Evolutionary conservation across 92 coral and sea anemone species (phyloP).

Genomic region (Porites evermanni): DNA sequence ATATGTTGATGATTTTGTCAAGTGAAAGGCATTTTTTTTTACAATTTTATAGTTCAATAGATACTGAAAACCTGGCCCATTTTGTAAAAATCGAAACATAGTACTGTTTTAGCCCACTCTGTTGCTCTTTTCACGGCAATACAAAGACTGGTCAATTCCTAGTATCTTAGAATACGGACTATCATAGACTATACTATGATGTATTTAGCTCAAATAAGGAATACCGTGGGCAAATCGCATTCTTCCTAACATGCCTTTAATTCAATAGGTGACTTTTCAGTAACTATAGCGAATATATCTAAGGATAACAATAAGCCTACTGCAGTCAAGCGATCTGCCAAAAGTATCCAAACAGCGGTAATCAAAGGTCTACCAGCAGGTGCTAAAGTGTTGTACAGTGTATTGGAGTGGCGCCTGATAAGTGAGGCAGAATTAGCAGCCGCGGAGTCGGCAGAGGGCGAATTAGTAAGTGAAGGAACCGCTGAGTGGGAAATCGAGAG

Average conservation of each 20-base stretch:
- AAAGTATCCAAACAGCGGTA: not conserved
- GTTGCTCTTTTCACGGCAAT: too few species aligned
- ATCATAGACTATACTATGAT: too few species aligned
- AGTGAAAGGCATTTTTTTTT: too few species aligned
- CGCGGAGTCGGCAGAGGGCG: conserved; percentile 2
- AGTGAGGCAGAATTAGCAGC: conserved; percentile 1
- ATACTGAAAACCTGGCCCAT: too few species aligned
- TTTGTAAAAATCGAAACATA: too few species aligned
- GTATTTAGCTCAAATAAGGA: too few species aligned
- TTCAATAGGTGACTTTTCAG: conserved; percentile 9
- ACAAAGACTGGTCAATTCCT: too few species aligned
- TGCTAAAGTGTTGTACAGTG: not conserved
- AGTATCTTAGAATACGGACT: too few species aligned
- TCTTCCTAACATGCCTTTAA: not conserved
- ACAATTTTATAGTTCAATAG: too few species aligned
- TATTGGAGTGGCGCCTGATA: conserved; percentile 14
- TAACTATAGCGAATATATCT: conserved; percentile 2
- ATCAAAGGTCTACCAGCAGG: conserved; percentile 5
- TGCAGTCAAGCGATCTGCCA: not conserved
- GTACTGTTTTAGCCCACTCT: too few species aligned
- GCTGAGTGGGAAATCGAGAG: conserved; percentile 17
- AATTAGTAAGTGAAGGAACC: conserved; percentile 10
- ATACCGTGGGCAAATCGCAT: too few species aligned
- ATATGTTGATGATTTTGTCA: too few species aligned
- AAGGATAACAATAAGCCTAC: conserved; percentile 7